These are phyloP conservation scores for Colostygia pectinataria DNA, from an alignment of 2,888 invertebrate genomes.

Conservation along the genomic window DNA sequence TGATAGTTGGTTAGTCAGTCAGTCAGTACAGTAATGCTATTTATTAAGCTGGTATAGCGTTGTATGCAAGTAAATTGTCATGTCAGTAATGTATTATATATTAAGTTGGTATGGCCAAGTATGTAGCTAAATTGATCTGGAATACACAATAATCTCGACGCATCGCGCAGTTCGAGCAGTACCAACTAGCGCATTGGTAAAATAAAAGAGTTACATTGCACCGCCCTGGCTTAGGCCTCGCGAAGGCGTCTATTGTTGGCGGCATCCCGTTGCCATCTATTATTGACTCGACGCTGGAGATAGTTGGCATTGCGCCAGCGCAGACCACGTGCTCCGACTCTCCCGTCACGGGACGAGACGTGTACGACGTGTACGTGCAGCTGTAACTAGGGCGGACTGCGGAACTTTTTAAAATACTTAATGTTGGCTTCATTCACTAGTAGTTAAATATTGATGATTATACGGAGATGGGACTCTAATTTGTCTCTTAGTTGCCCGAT, in stretches of 20 bases:
- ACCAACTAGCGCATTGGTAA: conserved; percentile 7
- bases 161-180: background rate
- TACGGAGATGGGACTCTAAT: no score
- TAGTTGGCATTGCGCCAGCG: conserved; percentile 77
- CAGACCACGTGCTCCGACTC: conserved; percentile 69
- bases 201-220: conserved; percentile 24
- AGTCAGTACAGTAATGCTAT: no score
- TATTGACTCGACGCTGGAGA: conserved; percentile 83
- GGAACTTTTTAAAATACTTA: conserved; percentile 28
- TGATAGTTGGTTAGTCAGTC: no score
- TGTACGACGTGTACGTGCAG: conserved; percentile 43
- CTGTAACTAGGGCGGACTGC: conserved; percentile 47
- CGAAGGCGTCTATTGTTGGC: conserved; percentile 79
- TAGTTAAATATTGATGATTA: no score
- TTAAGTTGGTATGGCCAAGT: no score
- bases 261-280: conserved; percentile 80
- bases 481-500: no score
- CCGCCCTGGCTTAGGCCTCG: conserved; percentile 35
- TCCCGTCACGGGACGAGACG: conserved; percentile 66
- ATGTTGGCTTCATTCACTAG: no score
- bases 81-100: no score
- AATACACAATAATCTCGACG: background rate
- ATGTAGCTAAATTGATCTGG: no score
- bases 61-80: no score
- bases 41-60: no score